Percentiles rank a stretch among this genome's conserved stretches.
Evolutionary conservation across 2,888 invertebrate genomes (phyloP).

Genomic region (Silvanus unidentatus): DNA sequence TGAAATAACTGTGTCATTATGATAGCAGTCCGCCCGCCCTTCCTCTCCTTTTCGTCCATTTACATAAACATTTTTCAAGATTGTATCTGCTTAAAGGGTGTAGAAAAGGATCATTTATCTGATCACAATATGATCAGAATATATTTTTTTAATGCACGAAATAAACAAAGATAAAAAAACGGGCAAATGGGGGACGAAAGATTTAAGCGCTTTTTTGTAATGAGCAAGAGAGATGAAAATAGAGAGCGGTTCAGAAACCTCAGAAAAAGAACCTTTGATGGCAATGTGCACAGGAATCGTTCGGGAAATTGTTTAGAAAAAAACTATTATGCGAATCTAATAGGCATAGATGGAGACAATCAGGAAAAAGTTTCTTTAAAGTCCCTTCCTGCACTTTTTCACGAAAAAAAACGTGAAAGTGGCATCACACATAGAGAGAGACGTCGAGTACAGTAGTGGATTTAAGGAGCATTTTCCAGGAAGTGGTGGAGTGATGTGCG

Average conservation of each 20-base stretch:
- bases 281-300: too few relatives aligned
- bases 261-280: too few relatives aligned
- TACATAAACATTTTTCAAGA: constrained; percentile 25
- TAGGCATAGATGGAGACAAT: constrained; percentile 32
- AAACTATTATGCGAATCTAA: constrained; percentile 9
- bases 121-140: neutral
- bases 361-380: constrained; percentile 33
- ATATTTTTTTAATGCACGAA: neutral
- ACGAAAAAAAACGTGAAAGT: constrained; percentile 35
- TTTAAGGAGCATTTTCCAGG: constrained; percentile 3
- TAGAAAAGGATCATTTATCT: constrained; percentile 7
- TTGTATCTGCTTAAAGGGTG: constrained; percentile 20
- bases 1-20: too few relatives aligned
- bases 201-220: too few relatives aligned
- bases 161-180: too few relatives aligned
- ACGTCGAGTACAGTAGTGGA: too few relatives aligned
- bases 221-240: too few relatives aligned
- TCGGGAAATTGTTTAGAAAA: too few relatives aligned
- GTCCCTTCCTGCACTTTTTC: constrained; percentile 25
- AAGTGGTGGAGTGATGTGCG: constrained; percentile 14
- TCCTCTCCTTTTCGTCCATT: constrained; percentile 22
- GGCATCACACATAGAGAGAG: constrained; percentile 8
- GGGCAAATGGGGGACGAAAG: too few relatives aligned
- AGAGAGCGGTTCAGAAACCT: too few relatives aligned
- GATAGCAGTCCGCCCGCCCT: too few relatives aligned